Conservation (phyloP, 2,113 vertebrate genomes). For the Puntigrus tetrazona region DNA sequence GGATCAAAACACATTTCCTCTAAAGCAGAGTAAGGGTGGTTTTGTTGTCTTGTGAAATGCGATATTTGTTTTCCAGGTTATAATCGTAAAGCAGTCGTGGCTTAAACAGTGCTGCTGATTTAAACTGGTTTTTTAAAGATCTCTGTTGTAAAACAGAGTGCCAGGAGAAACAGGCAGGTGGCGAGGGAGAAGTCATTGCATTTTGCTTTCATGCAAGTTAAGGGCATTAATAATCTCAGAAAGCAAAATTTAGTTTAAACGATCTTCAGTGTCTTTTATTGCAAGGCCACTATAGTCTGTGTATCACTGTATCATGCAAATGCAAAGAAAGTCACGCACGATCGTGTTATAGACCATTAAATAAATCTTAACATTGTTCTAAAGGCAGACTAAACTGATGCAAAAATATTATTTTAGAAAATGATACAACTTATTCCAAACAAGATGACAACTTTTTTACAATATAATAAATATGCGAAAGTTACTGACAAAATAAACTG, state of each 20-base stretch:
- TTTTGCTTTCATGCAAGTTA: conserved; percentile 13
- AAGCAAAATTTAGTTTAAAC: neutral
- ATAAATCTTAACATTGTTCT: neutral
- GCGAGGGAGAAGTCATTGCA: conserved; percentile 7
- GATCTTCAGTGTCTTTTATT: neutral
- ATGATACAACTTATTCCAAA: neutral
- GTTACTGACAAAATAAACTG: neutral
- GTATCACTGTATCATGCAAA: neutral
- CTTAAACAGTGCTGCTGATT: neutral
- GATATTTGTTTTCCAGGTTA: neutral
- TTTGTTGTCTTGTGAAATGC: neutral
- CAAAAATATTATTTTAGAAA: neutral
- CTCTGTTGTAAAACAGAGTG: neutral
- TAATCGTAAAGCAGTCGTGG: conserved; percentile 17
- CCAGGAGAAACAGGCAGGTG: neutral
- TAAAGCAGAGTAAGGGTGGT: too few relatives aligned
- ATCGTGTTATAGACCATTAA: neutral
- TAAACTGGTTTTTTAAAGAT: conserved; percentile 20
- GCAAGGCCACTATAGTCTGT: neutral
- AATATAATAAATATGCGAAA: neutral
- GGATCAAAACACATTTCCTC: neutral
- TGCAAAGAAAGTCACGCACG: neutral
- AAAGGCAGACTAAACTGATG: neutral
- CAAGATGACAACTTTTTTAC: neutral
- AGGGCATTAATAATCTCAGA: neutral